These are phyloP conservation scores for Sinocyclocheilus anshuiensis DNA, from an alignment of 2,113 vertebrate species.

Conservation along the genomic window DNA sequence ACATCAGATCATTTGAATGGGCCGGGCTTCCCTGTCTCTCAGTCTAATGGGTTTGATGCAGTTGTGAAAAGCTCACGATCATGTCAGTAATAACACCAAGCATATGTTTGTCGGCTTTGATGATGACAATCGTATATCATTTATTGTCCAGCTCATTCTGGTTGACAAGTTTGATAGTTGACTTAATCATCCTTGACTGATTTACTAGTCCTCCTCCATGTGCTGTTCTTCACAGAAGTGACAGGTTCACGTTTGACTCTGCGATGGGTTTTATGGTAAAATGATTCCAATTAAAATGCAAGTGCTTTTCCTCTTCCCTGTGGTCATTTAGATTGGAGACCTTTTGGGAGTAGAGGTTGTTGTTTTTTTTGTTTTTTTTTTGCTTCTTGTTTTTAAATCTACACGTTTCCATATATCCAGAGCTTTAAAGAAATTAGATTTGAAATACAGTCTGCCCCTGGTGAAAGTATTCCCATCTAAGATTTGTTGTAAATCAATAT, in stretches of 20 bases:
- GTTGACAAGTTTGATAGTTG: slow-evolving; percentile 26
- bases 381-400: slow-evolving; percentile 36
- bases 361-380: slow-evolving; percentile 1
- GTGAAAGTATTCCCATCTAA: slow-evolving; percentile 52
- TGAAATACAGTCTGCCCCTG: slow-evolving; percentile 53
- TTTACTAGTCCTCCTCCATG: slow-evolving; percentile 14
- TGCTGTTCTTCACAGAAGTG: neutral
- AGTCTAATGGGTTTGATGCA: slow-evolving; percentile 34
- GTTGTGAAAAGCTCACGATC: slow-evolving; percentile 27
- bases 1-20: slow-evolving; percentile 23
- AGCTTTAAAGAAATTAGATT: slow-evolving; percentile 47
- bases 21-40: neutral
- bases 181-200: slow-evolving; percentile 24
- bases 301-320: slow-evolving; percentile 14
- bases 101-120: slow-evolving; percentile 1
- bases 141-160: slow-evolving; percentile 27
- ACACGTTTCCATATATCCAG: slow-evolving; percentile 32
- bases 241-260: slow-evolving; percentile 1
- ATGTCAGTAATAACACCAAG: slow-evolving; percentile 27
- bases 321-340: slow-evolving; percentile 14
- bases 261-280: slow-evolving; percentile 15
- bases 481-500: slow-evolving; percentile 65
- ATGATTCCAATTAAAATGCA: slow-evolving; percentile 34
- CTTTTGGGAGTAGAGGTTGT: slow-evolving; percentile 36
- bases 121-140: slow-evolving; percentile 29